Percentiles rank a stretch among this genome's conserved stretches.
phyloP scores from a whole-genome alignment of 2,888 invertebrate genomes.

The Cerceris ruficornis region DNA sequence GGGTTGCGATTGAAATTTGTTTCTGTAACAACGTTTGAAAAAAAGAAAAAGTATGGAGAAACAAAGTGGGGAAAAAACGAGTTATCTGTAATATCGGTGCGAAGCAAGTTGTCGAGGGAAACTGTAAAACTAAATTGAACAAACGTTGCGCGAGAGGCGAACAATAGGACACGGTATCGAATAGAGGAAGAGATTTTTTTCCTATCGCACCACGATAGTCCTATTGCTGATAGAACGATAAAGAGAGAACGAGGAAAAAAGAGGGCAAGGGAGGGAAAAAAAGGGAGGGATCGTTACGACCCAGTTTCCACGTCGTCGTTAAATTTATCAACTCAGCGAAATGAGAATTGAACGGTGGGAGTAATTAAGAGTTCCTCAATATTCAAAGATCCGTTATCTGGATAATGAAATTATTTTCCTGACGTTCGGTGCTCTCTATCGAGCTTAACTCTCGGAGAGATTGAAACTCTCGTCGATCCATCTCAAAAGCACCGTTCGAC shows the following conservation, averaged over 20 bases:
- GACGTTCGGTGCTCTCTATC: slow-evolving; percentile 20
- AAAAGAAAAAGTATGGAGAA: too few relatives aligned
- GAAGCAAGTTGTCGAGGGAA: neutral
- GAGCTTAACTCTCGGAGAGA: slow-evolving; percentile 34
- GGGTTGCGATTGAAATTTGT: too few relatives aligned
- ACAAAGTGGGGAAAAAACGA: too few relatives aligned
- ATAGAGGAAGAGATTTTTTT: too few relatives aligned
- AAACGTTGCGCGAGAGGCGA: neutral
- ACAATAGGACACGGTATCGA: too few relatives aligned
- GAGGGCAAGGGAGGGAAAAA: neutral
- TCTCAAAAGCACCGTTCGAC: neutral
- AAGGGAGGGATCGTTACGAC: slow-evolving; percentile 22
- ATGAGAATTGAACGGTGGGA: slow-evolving; percentile 60
- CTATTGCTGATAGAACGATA: neutral
- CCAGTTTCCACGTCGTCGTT: slow-evolving; percentile 40
- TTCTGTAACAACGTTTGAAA: too few relatives aligned
- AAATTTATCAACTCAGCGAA: slow-evolving; percentile 60
- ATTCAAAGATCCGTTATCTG: slow-evolving; percentile 66
- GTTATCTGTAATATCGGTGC: neutral
- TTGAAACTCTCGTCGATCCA: slow-evolving; percentile 15
- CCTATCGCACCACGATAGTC: slow-evolving; percentile 10
- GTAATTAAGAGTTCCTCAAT: slow-evolving; percentile 62
- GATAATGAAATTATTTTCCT: slow-evolving; percentile 65
- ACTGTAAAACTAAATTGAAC: neutral
- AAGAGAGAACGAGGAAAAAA: neutral